These are phyloP conservation scores for Dermochelys coriacea DNA, from an alignment of 2,797 vertebrate genomes.

Conservation along the genomic window DNA sequence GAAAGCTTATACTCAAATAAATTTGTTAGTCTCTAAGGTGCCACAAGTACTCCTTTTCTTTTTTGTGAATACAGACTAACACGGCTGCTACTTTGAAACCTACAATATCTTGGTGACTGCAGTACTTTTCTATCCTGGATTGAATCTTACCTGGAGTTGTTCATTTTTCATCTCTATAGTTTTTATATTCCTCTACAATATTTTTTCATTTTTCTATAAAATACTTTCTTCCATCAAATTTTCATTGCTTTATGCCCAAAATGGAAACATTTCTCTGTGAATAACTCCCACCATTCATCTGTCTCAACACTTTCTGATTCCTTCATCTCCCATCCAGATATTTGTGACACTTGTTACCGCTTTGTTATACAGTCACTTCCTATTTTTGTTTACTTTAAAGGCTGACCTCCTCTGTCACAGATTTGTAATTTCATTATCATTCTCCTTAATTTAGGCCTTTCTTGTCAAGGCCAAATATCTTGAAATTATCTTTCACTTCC, in stretches of 20 bases:
- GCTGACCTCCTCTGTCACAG: not conserved
- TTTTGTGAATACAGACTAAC: too few species aligned
- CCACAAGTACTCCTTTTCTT: too few species aligned
- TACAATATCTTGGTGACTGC: not conserved
- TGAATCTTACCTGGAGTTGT: not conserved
- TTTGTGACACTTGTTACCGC: fast-evolving
- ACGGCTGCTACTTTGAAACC: too few species aligned
- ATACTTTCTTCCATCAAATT: not conserved
- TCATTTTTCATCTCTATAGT: not conserved
- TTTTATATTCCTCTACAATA: not conserved
- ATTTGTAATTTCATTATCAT: fast-evolving
- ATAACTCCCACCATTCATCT: not conserved
- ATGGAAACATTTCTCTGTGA: not conserved
- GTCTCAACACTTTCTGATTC: fast-evolving
- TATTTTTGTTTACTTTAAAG: not conserved
- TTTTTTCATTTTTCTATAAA: not conserved
- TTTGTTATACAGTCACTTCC: fast-evolving
- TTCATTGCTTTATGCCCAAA: not conserved
- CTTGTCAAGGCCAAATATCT: not conserved
- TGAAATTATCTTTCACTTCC: not conserved
- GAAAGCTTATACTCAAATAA: too few species aligned
- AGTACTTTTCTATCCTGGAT: not conserved
- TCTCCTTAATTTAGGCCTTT: not conserved
- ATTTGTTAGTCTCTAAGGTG: too few species aligned
- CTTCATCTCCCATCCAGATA: not conserved